Conservation (phyloP, 2,113 vertebrate species). For the Nymphicus hollandicus region DNA sequence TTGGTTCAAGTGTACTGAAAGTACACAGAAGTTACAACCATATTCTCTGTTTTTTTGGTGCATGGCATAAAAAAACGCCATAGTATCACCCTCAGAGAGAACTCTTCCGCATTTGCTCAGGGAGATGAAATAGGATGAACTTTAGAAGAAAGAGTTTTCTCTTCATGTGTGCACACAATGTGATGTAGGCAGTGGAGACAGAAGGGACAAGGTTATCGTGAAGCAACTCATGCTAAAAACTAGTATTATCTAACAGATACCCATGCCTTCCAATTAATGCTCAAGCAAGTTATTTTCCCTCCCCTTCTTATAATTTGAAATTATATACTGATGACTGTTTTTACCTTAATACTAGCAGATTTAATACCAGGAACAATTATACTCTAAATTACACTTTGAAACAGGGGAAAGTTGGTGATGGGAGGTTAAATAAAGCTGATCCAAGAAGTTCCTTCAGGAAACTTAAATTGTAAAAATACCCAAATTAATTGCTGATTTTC, state of each 20-base stretch:
- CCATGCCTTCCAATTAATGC: not conserved
- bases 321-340: not conserved
- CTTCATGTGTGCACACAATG: not conserved
- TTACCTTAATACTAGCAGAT: not conserved
- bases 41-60: not conserved
- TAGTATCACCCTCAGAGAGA: not conserved
- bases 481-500: not conserved
- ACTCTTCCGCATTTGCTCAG: not conserved
- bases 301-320: not conserved
- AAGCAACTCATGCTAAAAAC: not conserved
- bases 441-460: not conserved
- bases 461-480: not conserved
- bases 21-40: not conserved
- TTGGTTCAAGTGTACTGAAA: not conserved
- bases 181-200: not conserved
- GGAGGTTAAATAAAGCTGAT: not conserved
- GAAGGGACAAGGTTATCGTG: not conserved
- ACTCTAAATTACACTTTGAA: not conserved
- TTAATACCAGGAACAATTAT: not conserved
- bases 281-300: not conserved
- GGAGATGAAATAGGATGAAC: not conserved
- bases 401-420: not conserved
- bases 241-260: not conserved
- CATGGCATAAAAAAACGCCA: fast-evolving
- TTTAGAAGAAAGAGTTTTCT: not conserved